These are phyloP conservation scores for Drosophila longiperda DNA, from an alignment of 2,888 invertebrate genomes.

Conservation along the genomic window DNA sequence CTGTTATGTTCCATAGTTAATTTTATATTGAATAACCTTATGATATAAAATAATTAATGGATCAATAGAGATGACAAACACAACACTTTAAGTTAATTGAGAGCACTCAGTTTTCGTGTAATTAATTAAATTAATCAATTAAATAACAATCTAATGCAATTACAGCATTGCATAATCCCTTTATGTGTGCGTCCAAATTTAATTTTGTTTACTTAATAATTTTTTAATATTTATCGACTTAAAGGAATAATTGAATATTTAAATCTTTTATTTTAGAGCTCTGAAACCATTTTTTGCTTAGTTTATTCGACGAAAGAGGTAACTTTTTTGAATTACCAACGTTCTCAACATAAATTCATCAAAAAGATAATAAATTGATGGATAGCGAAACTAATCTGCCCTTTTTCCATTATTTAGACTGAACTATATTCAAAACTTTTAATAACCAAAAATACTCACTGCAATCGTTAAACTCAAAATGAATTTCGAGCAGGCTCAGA, in stretches of 20 bases:
- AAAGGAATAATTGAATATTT: background rate
- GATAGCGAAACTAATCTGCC: background rate
- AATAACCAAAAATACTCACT: slow-evolving; percentile 22
- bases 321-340: background rate
- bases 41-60: background rate
- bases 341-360: background rate
- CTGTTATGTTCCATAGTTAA: background rate
- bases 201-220: background rate
- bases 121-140: background rate
- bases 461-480: slow-evolving; percentile 29
- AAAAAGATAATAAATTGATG: background rate
- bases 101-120: background rate
- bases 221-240: background rate
- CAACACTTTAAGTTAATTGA: background rate
- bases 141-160: background rate
- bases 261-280: background rate
- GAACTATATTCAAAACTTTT: slow-evolving; percentile 6
- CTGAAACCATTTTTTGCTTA: background rate
- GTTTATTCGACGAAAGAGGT: background rate
- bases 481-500: slow-evolving; percentile 16
- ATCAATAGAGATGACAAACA: background rate
- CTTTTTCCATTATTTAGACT: background rate
- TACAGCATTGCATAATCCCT: background rate
- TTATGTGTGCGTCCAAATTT: background rate
- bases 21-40: background rate